Percentiles rank a stretch among this genome's conserved stretches.
These are phyloP conservation scores for Chorisops tibialis DNA, from an alignment of 2,888 invertebrate genomes.

Conservation along the genomic window DNA sequence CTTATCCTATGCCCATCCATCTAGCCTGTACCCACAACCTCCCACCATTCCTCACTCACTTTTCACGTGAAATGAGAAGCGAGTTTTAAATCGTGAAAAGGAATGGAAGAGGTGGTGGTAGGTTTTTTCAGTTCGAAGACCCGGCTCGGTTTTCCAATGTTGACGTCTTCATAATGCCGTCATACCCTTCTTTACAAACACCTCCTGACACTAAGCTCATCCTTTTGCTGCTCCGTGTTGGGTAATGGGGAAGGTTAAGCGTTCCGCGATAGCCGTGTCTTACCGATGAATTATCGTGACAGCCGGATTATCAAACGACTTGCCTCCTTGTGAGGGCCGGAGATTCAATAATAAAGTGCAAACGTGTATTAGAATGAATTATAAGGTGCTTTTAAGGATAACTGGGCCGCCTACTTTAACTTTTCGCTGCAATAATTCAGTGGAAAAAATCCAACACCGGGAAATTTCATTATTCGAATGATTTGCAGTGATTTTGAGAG, in stretches of 20 bases:
- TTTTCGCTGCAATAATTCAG: background rate
- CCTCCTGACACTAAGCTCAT: slow-evolving; percentile 19
- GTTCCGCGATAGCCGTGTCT: slow-evolving; percentile 33
- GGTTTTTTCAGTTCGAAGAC: slow-evolving; percentile 1
- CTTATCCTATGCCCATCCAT: background rate
- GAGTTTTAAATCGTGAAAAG: slow-evolving; percentile 15
- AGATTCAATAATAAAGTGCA: slow-evolving; percentile 27
- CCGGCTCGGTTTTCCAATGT: slow-evolving; percentile 2
- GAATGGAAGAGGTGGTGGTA: background rate
- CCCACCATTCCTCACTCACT: background rate
- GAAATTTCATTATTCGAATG: background rate
- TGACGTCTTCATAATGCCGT: slow-evolving; percentile 19
- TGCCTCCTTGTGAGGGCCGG: background rate
- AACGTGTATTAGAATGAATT: slow-evolving; percentile 7
- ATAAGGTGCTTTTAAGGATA: background rate
- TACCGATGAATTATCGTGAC: slow-evolving; percentile 36
- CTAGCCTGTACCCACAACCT: background rate
- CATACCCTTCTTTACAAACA: slow-evolving; percentile 12
- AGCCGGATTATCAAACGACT: slow-evolving; percentile 33
- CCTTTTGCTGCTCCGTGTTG: slow-evolving; percentile 5
- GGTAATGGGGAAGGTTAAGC: slow-evolving; percentile 29
- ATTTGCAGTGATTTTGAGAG: too few species aligned
- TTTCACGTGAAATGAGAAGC: background rate
- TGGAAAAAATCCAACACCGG: background rate
- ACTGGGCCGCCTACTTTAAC: too few species aligned